phyloP scores from a whole-genome alignment of 2,113 vertebrate genomes.

The Capreolus pygargus region DNA sequence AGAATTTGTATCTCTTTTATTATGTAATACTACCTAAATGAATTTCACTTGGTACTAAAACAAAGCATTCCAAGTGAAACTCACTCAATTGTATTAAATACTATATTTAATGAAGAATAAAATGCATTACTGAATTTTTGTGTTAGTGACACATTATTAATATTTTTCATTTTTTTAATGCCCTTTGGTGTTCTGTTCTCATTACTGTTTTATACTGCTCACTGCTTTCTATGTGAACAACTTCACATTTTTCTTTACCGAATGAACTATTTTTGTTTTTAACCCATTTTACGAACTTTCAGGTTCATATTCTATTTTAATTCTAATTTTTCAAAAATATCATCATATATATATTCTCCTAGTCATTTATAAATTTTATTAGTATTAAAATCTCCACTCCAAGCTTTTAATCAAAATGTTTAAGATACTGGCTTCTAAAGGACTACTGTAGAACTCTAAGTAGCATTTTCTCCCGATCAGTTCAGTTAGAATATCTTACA shows the following conservation, averaged over 20 bases:
- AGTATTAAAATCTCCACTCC: neutral
- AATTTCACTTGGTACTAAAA: neutral
- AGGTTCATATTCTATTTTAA: neutral
- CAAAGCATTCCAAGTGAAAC: neutral
- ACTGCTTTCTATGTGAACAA: neutral
- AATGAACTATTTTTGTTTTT: neutral
- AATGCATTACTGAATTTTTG: neutral
- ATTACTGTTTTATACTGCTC: neutral
- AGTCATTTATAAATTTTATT: neutral
- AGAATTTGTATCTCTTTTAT: neutral
- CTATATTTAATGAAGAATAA: neutral
- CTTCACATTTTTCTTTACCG: neutral
- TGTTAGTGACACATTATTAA: neutral
- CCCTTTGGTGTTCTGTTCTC: neutral
- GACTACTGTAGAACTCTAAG: neutral
- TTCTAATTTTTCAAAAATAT: neutral
- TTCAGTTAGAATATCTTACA: neutral
- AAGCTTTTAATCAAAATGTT: neutral
- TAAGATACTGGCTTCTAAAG: neutral
- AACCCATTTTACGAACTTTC: neutral
- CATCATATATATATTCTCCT: neutral
- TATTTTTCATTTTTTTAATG: neutral
- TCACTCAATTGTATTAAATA: neutral
- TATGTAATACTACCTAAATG: neutral
- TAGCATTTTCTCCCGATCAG: neutral